Evolutionary conservation across 2,113 vertebrate genomes (phyloP).

Genomic region (Tachysurus vachellii): DNA sequence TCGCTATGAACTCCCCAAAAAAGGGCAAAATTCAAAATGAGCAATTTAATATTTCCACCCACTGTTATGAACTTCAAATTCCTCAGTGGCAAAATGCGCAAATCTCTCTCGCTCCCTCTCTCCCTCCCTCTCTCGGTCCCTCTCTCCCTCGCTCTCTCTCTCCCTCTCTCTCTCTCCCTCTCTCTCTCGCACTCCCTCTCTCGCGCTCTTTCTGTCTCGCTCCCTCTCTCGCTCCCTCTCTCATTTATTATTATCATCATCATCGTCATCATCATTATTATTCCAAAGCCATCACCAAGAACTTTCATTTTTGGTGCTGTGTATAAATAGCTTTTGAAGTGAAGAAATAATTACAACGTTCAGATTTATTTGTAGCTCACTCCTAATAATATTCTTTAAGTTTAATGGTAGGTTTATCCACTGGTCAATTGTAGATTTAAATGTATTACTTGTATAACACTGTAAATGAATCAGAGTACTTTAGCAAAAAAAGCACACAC

Average conservation of each 20-base stretch:
- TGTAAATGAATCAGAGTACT: neutral
- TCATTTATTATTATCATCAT: too few relatives aligned
- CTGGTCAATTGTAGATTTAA: neutral
- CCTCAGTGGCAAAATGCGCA: conserved; percentile 25
- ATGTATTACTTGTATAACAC: neutral
- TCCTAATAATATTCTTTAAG: neutral
- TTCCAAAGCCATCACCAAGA: conserved; percentile 10
- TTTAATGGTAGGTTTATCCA: neutral
- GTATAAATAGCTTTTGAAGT: neutral
- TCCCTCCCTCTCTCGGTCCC: too few relatives aligned
- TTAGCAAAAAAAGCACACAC: neutral
- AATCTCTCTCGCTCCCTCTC: too few relatives aligned
- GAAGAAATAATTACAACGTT: neutral
- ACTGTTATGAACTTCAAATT: conserved; percentile 54
- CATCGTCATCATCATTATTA: neutral
- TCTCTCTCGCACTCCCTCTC: too few relatives aligned
- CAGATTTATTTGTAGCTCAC: neutral
- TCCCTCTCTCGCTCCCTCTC: too few relatives aligned
- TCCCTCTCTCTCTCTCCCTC: too few relatives aligned
- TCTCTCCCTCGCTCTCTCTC: too few relatives aligned
- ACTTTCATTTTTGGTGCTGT: neutral
- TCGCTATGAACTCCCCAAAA: conserved; percentile 61
- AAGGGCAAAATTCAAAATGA: conserved; percentile 63
- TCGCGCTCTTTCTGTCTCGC: too few relatives aligned
- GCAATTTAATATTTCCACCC: conserved; percentile 65